A percentile compares a stretch with the other conserved stretches of the same genome.
These are phyloP conservation scores for Bicyclus anynana DNA, from an alignment of 1,140 invertebrate species.

Conservation along the genomic window DNA sequence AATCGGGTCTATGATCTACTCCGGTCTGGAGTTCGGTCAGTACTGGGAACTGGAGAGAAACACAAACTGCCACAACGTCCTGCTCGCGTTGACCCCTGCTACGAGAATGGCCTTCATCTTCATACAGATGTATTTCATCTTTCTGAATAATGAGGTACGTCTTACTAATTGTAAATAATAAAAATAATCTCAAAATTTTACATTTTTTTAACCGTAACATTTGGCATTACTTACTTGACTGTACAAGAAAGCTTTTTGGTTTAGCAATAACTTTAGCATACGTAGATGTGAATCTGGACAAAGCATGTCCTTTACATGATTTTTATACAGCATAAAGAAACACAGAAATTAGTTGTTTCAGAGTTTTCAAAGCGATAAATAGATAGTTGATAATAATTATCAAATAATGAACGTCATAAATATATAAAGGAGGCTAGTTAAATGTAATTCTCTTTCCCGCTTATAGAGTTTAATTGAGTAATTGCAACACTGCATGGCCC, in stretches of 20 bases:
- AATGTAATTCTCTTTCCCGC: background rate
- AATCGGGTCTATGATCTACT: conserved; percentile 96
- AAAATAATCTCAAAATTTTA: too few species aligned
- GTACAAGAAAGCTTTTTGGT: too few species aligned
- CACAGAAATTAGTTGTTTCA: too few species aligned
- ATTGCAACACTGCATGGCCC: background rate
- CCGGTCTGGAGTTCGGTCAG: conserved; percentile 94
- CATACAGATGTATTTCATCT: conserved; percentile 97
- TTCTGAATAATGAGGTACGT: conserved; percentile 92
- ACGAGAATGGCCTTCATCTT: conserved; percentile 95
- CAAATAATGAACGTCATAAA: background rate
- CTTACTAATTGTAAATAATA: background rate
- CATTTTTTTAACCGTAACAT: too few species aligned
- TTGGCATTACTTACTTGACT: too few species aligned
- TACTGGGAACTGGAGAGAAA: conserved; percentile 93
- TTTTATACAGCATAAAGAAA: too few species aligned
- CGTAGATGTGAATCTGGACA: too few species aligned
- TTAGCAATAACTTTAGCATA: too few species aligned
- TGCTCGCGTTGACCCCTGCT: conserved; percentile 90
- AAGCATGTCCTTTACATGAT: too few species aligned
- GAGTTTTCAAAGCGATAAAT: too few species aligned
- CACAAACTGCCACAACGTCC: conserved; percentile 91
- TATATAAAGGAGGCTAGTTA: background rate
- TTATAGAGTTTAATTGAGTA: background rate
- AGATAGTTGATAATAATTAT: too few species aligned